A percentile compares a stretch with the other conserved stretches of the same genome.
Evolutionary conservation across 2,888 invertebrate species (phyloP).

Genomic region (Drosophila pegasa): DNA sequence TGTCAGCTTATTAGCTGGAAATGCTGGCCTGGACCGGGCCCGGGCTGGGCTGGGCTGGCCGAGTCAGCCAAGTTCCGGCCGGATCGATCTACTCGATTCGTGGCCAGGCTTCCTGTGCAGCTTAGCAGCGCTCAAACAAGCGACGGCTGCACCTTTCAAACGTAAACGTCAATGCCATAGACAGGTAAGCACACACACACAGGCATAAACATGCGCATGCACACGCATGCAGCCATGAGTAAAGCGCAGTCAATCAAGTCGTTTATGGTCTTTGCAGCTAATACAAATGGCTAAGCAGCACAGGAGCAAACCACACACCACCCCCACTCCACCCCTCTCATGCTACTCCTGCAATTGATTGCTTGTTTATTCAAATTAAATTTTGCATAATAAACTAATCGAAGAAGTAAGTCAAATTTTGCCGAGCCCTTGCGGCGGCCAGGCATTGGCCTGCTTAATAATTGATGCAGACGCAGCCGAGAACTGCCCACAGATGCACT

Average conservation of each 20-base stretch:
- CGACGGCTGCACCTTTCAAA: constrained; percentile 15
- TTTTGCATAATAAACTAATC: constrained; percentile 69
- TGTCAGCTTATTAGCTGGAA: constrained; percentile 14
- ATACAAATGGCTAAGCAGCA: constrained; percentile 12
- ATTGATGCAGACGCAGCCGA: constrained; percentile 55
- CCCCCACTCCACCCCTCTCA: background rate
- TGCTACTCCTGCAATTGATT: constrained; percentile 38
- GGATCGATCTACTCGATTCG: constrained; percentile 10
- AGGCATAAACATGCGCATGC: constrained; percentile 1
- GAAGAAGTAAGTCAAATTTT: constrained; percentile 44
- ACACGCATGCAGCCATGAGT: constrained; percentile 4
- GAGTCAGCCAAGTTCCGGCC: constrained; percentile 5
- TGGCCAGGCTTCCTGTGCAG: constrained; percentile 4
- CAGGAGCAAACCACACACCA: background rate
- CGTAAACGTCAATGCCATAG: constrained; percentile 13
- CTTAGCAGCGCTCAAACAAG: constrained; percentile 1
- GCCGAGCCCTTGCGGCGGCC: constrained; percentile 1
- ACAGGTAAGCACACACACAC: constrained; percentile 10
- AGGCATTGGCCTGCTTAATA: constrained; percentile 51
- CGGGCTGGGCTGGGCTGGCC: too few relatives aligned
- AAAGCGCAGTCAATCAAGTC: constrained; percentile 17
- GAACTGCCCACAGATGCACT: constrained; percentile 44
- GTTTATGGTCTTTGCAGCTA: constrained; percentile 11
- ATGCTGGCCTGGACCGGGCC: constrained; percentile 1
- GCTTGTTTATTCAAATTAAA: constrained; percentile 71